Percentiles rank a stretch among this genome's conserved stretches.
phyloP scores from a whole-genome alignment of 2,113 vertebrate genomes.

The Rana temporaria region DNA sequence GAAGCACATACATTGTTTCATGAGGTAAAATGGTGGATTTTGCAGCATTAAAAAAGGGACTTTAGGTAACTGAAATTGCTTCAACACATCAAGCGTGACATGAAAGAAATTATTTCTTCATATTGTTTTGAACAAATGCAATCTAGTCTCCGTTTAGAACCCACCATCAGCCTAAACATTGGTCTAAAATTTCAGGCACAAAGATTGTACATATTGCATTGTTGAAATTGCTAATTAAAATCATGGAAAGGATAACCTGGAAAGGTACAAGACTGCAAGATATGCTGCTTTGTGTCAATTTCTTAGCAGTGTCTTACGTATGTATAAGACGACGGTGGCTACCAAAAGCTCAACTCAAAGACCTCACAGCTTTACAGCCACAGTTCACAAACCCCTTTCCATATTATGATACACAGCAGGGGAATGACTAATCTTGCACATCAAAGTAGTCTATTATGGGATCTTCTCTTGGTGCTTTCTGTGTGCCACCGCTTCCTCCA shows the following conservation, averaged over 20 bases:
- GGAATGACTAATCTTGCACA: conserved; percentile 85
- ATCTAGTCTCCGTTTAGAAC: too few relatives aligned
- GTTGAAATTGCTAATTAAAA: neutral
- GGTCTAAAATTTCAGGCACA: neutral
- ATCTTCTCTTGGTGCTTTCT: conserved; percentile 85
- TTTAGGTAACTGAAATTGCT: neutral
- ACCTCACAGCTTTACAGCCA: conserved; percentile 42
- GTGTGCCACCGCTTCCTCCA: conserved; percentile 72
- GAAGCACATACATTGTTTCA: neutral
- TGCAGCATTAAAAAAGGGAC: neutral
- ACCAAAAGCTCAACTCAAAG: conserved; percentile 16
- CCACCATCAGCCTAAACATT: too few relatives aligned
- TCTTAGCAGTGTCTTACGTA: neutral
- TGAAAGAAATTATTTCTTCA: neutral
- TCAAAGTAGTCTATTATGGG: conserved; percentile 95
- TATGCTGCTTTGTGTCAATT: neutral
- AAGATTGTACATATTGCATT: conserved; percentile 12
- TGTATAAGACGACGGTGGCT: neutral
- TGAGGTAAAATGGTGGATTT: neutral
- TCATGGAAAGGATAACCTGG: neutral
- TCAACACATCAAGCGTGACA: neutral
- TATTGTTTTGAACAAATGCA: too few relatives aligned
- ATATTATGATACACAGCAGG: conserved; percentile 43
- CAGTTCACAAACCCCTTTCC: conserved; percentile 51
- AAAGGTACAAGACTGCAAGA: neutral